Evolutionary conservation across 2,888 invertebrate genomes (phyloP), one percentile per base, ranked within the genome.

Genomic region (Synanthedon vespiformis): DNA sequence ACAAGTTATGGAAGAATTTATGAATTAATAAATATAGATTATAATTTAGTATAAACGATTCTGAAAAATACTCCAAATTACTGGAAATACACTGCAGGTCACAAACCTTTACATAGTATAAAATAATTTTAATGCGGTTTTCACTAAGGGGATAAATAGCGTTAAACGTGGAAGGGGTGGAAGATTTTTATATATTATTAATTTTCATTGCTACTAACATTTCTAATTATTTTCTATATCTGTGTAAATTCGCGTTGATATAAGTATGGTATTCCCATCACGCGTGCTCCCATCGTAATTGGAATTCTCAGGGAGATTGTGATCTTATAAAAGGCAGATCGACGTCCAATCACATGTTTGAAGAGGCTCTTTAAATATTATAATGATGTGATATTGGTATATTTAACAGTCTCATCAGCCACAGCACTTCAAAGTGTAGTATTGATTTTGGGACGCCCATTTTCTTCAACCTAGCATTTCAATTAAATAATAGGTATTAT

Each of bases 261-360:
- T 50, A 50, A 50, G 40, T 50, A 50, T 40, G 48, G 54, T 54
- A 75, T 76, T 75, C 79, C 54, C 56, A 63, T 67, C 78, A 78
- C 78, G 77, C 68, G 65, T 68, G 59, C 63, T 58, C 60, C 67
- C 61, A 54, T 61, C 67, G 75, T 80, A 80, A 83, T 83, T 82
- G 80, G 77, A 80, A 82, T 82, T 81, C 77, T 70, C 69, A 55
- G 59, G 65, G 68, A 77, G 74, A 77, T 76, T 74, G 70, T 74
- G 75, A 77, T 79, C 74, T 74, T 72, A 73, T 74, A 68, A 70
- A 51, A 67, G 65, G 71, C 59, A 64, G 70, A 76, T 74, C 64
- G 67, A 67, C 65, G 68, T 70, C 67, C 65, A 72, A 75, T 77
- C 76, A 72, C 71, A 61, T 60, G 60, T 61, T 62, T 64, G 50